Base-by-base conservation (phyloP, 2,113 vertebrate species). In the Notarius lentiginosus region DNA sequence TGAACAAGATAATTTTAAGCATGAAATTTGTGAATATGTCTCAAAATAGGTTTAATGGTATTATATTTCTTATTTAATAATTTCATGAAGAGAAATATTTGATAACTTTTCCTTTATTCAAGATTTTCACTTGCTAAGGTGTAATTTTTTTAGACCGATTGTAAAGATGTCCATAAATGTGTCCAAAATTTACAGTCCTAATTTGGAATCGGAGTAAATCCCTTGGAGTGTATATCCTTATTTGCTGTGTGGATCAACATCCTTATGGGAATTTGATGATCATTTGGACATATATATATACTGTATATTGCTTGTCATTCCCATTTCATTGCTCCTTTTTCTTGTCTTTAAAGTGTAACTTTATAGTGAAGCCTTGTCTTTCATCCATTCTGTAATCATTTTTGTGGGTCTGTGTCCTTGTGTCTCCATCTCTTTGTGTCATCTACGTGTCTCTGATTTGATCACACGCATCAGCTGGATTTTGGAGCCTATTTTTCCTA, bases 381-480 rank as follows among this genome's bases (percentile, higher is more conserved):
- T 86, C 58, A 77, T 86, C 84, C 75, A 84, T 84, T 70, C 82
- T 93, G 95, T 90, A 94, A 93, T 93, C 73, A 72, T 84, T 58
- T 87, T 61, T 86, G 79, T 90, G 68, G 87, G 55, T 89, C 53
- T 91, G 79, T 91, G 84, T 88, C 61, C 77, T 61, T 84, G 90
- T 92, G 84, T 90, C 91, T 84, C 93, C 85, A 84, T 53, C 92
- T 91, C 89, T 87, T 94, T 92, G 92, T 89, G 41, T 41, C 91
- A 95, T 90, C 90, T 93, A 87, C 95, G 91, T 94, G 89, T 93
- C 91, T 89, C 89, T 90, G 94, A 89, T 92, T 83, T 86, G 88
- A 84, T 87, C 76, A 88, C 93, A 89, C 91, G 93, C 95, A 94
- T 94, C 95, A 96, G 93, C 93, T 95, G 94, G 94, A 95, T 93